These are phyloP conservation scores for Troides aeacus DNA, from an alignment of 2,888 invertebrate species.

Conservation along the genomic window DNA sequence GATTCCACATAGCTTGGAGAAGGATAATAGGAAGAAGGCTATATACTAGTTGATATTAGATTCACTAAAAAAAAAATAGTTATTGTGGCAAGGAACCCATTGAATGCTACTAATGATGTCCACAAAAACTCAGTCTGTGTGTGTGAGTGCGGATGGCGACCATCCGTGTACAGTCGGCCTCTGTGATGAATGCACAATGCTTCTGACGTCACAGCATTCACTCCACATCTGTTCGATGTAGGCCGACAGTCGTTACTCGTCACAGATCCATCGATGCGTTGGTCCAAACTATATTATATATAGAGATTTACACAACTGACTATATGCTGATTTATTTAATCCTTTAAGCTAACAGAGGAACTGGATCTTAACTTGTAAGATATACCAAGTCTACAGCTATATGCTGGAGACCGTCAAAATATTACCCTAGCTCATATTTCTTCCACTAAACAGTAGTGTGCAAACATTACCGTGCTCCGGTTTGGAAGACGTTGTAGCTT, in stretches of 20 bases:
- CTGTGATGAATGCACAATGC: slow-evolving; percentile 17
- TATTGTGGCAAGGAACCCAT: not conserved
- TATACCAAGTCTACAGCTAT: too few relatives aligned
- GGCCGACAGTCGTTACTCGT: slow-evolving; percentile 4
- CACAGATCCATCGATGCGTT: slow-evolving; percentile 17
- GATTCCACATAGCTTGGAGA: too few relatives aligned
- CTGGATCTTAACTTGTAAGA: too few relatives aligned
- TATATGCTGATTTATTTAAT: not conserved
- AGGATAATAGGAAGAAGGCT: too few relatives aligned
- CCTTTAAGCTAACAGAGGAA: too few relatives aligned
- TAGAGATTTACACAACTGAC: not conserved
- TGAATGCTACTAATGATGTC: not conserved
- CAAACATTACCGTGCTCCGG: too few relatives aligned
- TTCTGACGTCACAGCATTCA: slow-evolving; percentile 23
- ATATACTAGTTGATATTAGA: too few relatives aligned
- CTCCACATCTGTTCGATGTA: slow-evolving; percentile 15
- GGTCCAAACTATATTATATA: slow-evolving; percentile 1
- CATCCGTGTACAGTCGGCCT: slow-evolving; percentile 4
- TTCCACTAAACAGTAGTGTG: too few relatives aligned
- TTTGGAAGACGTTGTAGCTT: too few relatives aligned
- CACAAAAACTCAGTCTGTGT: slow-evolving; percentile 1
- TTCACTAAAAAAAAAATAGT: not conserved
- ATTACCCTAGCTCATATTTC: too few relatives aligned
- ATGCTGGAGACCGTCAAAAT: too few relatives aligned
- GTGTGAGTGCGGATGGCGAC: slow-evolving; percentile 1